Evolutionary conservation across 2,797 vertebrate species (phyloP), one percentile per base, ranked within the genome.

Genomic region (Odontamblyopus rebecca): DNA sequence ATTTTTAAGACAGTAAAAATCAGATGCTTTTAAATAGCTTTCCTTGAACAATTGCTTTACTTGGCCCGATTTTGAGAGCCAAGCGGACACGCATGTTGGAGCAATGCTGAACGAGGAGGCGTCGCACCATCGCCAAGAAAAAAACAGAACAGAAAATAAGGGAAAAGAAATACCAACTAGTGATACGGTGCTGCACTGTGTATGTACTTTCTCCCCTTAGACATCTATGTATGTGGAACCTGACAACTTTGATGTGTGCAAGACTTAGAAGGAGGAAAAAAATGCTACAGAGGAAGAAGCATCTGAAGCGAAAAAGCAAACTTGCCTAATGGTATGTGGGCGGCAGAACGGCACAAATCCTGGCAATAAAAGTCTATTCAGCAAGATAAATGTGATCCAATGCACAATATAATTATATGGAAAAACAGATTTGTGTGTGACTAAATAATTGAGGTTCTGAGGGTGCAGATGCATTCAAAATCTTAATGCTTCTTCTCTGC

Each of bases 241-340:
- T 82, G 82, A 73, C 74, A 69, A 66, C 88, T 90, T 89, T 90
- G 85, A 91, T 89, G 86, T 85, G 63, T 2, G 7, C 26, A 69
- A 79, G 73, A 82, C 77, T 89, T 76, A 0, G n/a, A 78, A 65
- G 73, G 35, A 13, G 56, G n/a, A 63, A 79, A 73, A 54, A 56
- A 78, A 65, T 61, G 51, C 68, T 62, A 88, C 76, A 73, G 82
- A 32, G 69, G 54, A 80, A 74, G 80, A 79, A 78, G 61, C 69
- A 23, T 88, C 88, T 89, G 88, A 90, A 87, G 85, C 72, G 73
- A 77, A 72, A 80, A 81, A 71, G 79, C 74, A 86, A 84, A 87
- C 79, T 86, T 80, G 75, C 67, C 83, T 90, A 91, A 90, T 90
- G 80, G 80, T 76, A 82, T 81, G 85, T 88, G 83, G 84, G 87